phyloP scores from a whole-genome alignment of 2,888 invertebrate genomes.

The Apamea sordens region DNA sequence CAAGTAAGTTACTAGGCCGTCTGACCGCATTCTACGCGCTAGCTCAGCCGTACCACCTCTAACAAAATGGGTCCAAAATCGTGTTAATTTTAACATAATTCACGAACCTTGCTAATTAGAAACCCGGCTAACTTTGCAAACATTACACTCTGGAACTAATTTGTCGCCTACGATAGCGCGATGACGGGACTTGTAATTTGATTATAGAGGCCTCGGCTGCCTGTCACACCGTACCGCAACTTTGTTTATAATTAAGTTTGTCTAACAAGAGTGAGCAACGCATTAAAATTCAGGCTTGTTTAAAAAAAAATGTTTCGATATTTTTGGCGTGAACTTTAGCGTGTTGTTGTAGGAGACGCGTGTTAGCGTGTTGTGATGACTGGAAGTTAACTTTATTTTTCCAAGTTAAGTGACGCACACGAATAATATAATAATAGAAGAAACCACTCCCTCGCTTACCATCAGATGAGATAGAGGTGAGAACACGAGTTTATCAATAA shows the following conservation, averaged over 20 bases:
- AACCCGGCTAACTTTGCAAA: conserved; percentile 73
- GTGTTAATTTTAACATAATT: conserved; percentile 73
- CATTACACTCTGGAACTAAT: conserved; percentile 72
- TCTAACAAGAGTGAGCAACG: conserved; percentile 46
- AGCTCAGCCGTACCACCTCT: not conserved
- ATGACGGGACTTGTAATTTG: conserved; percentile 68
- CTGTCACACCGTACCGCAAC: conserved; percentile 61
- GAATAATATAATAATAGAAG: not conserved
- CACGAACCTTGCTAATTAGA: conserved; percentile 70
- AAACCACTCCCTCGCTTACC: not conserved
- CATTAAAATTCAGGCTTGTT: conserved; percentile 53
- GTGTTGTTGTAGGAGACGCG: not conserved
- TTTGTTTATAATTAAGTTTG: conserved; percentile 59
- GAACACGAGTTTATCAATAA: not conserved
- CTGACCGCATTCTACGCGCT: not conserved
- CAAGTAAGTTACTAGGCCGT: not conserved
- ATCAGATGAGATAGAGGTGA: not conserved
- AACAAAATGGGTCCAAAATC: conserved; percentile 53
- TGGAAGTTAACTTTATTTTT: not conserved
- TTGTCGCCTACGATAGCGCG: conserved; percentile 67
- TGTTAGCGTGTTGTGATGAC: too few relatives aligned
- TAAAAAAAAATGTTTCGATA: conserved; percentile 22
- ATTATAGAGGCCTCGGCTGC: conserved; percentile 63
- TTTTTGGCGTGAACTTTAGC: conserved; percentile 22
- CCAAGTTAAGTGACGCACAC: not conserved